Base-by-base conservation (phyloP, 2,113 vertebrate species). In the Ptilorrhoa leucosticta region DNA sequence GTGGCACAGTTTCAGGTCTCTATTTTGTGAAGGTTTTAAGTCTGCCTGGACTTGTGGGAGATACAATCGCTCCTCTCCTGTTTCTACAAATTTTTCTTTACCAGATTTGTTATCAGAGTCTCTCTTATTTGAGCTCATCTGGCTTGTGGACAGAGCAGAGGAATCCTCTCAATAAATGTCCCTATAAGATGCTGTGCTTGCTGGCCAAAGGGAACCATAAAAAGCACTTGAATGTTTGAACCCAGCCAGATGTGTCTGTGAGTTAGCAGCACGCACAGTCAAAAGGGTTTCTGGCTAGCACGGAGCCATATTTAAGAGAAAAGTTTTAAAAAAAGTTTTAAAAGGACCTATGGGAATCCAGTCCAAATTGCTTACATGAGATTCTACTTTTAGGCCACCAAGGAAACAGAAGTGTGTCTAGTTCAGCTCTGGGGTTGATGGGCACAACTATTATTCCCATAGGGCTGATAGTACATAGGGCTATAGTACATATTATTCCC, bases 11-110 rank as follows among this genome's bases (percentile, higher is more conserved):
- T 98, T 95, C 83, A 87, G 78, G n/a, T 97, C 94, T 96, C 80
- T 47, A 68, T 79, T 96, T 95, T 95, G 89, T 71, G 71, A 84
- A 94, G 91, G 77, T 78, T 96, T 96, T 95, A 95, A 70, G 53
- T 93, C 90, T 97, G 71, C 92, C 58, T 91, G 68, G 37, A 88
- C 76, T 97, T 87, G 6, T 27, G 61, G 57, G 45, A 89, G 93
- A 85, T 87, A 60, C 3, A 3, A 82, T 92, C 1, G 2, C 47
- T 95, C 72, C 86, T 83, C 89, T 90, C 75, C 51, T 86, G 57
- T 80, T 83, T 51, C 75, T 94, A 90, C 37, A 84, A 45, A 45
- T 60, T 81, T 76, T 61, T 69, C 11, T 15, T 75, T 39, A 60
- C 11, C 11, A 26, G 23, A 33, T 86, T 69, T 56, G 9, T 63